These are phyloP conservation scores for Lampropteryx suffumata DNA, from an alignment of 2,888 invertebrate species.

Conservation along the genomic window DNA sequence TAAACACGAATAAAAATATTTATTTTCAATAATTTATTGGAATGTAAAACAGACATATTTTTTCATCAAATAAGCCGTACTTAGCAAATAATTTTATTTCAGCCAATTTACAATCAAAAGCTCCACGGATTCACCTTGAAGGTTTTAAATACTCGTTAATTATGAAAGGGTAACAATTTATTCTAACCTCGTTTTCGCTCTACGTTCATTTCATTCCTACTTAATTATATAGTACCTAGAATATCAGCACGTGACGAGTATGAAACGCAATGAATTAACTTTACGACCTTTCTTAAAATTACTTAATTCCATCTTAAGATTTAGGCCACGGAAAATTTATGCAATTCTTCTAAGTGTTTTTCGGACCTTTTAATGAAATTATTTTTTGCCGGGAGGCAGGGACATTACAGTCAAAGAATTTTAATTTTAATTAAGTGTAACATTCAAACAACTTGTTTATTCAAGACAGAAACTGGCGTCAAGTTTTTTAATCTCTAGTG, in stretches of 20 bases:
- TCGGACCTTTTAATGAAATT: constrained; percentile 25
- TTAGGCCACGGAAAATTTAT: constrained; percentile 30
- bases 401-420: neutral
- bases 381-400: constrained; percentile 11
- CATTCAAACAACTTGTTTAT: too few relatives aligned
- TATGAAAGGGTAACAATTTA: constrained; percentile 43
- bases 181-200: constrained; percentile 34
- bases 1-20: too few relatives aligned
- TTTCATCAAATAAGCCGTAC: too few relatives aligned
- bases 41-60: too few relatives aligned
- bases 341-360: constrained; percentile 31
- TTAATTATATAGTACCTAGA: constrained; percentile 48
- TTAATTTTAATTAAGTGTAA: too few relatives aligned
- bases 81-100: constrained; percentile 14
- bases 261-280: constrained; percentile 60
- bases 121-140: constrained; percentile 6
- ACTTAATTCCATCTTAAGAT: constrained; percentile 38
- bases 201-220: constrained; percentile 28
- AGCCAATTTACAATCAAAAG: constrained; percentile 31
- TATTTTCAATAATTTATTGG: too few relatives aligned
- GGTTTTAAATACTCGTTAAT: constrained; percentile 26
- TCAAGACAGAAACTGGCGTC: too few relatives aligned
- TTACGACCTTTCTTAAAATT: constrained; percentile 54
- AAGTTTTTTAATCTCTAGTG: too few relatives aligned
- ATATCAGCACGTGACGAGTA: constrained; percentile 60